Evolutionary conservation across 30 jellyfish, hydroid and myxozoan genomes (phyloP).

Genomic region (Aurelia sp.): DNA sequence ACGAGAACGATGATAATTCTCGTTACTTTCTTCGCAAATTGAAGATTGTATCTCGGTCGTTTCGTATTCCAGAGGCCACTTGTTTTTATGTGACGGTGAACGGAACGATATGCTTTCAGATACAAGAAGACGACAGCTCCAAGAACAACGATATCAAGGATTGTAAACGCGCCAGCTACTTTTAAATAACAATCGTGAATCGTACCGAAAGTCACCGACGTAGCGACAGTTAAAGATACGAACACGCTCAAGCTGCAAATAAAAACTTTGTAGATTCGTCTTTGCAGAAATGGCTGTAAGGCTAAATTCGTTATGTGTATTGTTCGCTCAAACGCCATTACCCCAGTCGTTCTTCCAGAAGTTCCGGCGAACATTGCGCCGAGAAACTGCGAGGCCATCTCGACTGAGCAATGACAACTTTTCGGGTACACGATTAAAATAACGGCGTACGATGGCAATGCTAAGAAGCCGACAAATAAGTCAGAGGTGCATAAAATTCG

Average conservation of each 20-base stretch:
- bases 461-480: constrained; percentile 56
- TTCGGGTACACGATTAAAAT: constrained; percentile 28
- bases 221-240: constrained; percentile 35
- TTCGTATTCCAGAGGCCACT: constrained; percentile 49
- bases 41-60: constrained; percentile 32
- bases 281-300: background rate
- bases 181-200: background rate
- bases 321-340: constrained; percentile 69
- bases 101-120: constrained; percentile 42
- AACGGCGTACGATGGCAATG: constrained; percentile 50
- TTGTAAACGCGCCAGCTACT: constrained; percentile 43
- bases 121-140: constrained; percentile 57
- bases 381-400: constrained; percentile 66
- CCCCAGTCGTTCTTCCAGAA: constrained; percentile 70
- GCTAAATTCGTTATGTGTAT: constrained; percentile 38
- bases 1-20: constrained; percentile 30
- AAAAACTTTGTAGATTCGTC: constrained; percentile 12
- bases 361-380: constrained; percentile 61
- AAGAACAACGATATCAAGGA: constrained; percentile 40
- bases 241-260: constrained; percentile 21
- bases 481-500: constrained; percentile 53
- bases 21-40: constrained; percentile 68
- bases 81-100: constrained; percentile 42
- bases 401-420: constrained; percentile 47
- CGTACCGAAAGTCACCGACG: constrained; percentile 57